phyloP scores from a whole-genome alignment of 1,140 invertebrate species.

The Ceratina japonica region DNA sequence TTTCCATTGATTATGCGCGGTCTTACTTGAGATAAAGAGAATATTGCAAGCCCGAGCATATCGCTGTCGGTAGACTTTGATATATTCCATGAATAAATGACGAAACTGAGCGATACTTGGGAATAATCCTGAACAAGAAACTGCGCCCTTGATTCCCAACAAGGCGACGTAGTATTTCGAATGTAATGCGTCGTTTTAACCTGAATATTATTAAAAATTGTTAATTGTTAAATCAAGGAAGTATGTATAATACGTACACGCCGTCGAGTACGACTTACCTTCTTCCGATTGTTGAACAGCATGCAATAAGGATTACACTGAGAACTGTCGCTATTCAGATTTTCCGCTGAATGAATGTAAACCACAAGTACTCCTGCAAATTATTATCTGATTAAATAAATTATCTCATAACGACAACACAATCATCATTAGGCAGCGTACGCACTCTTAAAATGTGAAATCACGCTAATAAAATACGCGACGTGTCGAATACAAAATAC shows the following conservation, averaged over 20 bases:
- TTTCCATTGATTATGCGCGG: not conserved
- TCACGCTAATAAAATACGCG: too few species aligned
- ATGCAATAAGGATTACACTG: slow-evolving; percentile 82
- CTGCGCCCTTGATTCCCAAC: slow-evolving; percentile 80
- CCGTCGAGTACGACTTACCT: slow-evolving; percentile 69
- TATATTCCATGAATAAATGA: slow-evolving; percentile 77
- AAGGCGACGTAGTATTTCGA: slow-evolving; percentile 76
- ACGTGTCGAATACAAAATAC: too few species aligned
- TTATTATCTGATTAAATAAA: not conserved
- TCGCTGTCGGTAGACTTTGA: slow-evolving; percentile 74
- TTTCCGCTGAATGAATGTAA: slow-evolving; percentile 80
- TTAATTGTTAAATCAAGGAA: not conserved
- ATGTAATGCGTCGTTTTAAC: slow-evolving; percentile 81
- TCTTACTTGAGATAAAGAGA: slow-evolving; percentile 71
- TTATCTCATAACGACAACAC: not conserved
- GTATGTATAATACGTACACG: too few species aligned
- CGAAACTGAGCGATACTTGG: slow-evolving; percentile 77
- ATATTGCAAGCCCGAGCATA: slow-evolving; percentile 75
- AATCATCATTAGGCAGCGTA: too few species aligned
- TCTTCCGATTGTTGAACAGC: slow-evolving; percentile 80
- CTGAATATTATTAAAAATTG: slow-evolving; percentile 66
- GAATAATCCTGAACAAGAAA: slow-evolving; percentile 81
- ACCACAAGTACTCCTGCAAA: slow-evolving; percentile 80
- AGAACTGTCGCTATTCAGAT: slow-evolving; percentile 76
- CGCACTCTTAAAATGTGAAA: too few species aligned